Conservation (phyloP, 2,113 vertebrate species). For the Poicephalus gulielmi region DNA sequence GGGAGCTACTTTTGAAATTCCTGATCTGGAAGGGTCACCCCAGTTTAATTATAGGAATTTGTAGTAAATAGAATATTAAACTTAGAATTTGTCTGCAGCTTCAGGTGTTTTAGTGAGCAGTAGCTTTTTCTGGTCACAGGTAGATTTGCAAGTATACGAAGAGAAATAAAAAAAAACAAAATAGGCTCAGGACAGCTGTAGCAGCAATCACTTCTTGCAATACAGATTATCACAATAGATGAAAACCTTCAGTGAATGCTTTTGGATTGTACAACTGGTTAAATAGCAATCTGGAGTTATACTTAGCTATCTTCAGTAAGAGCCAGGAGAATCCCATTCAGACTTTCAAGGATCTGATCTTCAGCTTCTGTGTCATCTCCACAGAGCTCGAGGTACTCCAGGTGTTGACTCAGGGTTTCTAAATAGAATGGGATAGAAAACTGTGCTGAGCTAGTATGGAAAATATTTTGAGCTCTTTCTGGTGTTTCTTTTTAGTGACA, state of each 20-base stretch:
- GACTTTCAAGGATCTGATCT: conserved; percentile 51
- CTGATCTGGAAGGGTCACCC: not conserved
- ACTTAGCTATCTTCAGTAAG: conserved; percentile 74
- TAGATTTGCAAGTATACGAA: not conserved
- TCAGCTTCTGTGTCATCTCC: conserved; percentile 36
- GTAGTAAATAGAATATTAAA: not conserved
- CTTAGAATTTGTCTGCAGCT: not conserved
- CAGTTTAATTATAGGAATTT: not conserved
- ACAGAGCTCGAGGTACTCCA: conserved; percentile 52
- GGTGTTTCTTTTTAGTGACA: not conserved
- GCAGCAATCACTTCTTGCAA: not conserved
- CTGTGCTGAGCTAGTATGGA: not conserved
- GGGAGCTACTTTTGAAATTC: not conserved
- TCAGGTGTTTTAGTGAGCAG: not conserved
- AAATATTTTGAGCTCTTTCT: not conserved
- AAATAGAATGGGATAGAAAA: not conserved
- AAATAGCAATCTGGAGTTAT: not conserved
- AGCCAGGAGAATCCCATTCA: conserved; percentile 66
- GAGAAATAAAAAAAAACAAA: not conserved
- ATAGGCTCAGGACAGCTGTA: not conserved
- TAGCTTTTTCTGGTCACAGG: not conserved
- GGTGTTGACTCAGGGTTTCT: conserved; percentile 60
- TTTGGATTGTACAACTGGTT: not conserved
- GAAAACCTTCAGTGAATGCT: not conserved
- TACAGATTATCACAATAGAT: not conserved